Evolutionary conservation across 2,113 vertebrate genomes (phyloP), one percentile per base, ranked within the genome.

Genomic region (Megaleporinus macrocephalus): DNA sequence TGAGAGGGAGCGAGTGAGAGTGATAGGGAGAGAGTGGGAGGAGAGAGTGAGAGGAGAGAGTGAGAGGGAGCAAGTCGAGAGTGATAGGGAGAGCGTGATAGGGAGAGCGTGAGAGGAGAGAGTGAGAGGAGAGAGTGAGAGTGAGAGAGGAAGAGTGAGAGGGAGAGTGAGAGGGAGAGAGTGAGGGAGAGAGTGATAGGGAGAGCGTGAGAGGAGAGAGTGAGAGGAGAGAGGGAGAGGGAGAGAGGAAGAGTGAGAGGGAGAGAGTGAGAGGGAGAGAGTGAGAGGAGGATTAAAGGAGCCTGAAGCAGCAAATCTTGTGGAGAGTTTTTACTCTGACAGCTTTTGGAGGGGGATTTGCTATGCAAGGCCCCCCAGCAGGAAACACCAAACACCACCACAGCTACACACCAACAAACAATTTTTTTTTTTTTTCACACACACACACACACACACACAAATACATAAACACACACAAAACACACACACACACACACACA

Each of bases 311-410:
- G 76, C 62, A 55, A 53, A 78, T 78, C 47, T 68, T 68, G 47
- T 53, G 27, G 47, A 68, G 62, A 78, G 75, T 44, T 66, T 61
- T 78, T 22, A 62, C 76, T 78, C 62, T 24, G 62, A 78, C 47
- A 78, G 76, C 33, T 33, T 29, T 68, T n/a, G n/a, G n/a, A n/a
- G n/a, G n/a, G n/a, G n/a, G n/a, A 66, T 66, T 53, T 53, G 33
- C 44, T 14, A 65, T 65, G 51, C 26, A 77, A 10, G n/a, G 22
- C 41, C 33, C 27, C 26, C 76, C 15, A 66, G 27, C 59, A 80
- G 33, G 41, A 74, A 65, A 65, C 47, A 51, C 51, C 61, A 30
- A 24, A 51, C 53, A 7, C 16, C 27, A 57, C 44, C 30, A 53
- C n/a, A 14, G 57, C 10, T 5, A 13, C 59, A 63, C 7, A 36